Conservation (phyloP, 2,113 vertebrate genomes). For the Paralichthys olivaceus region DNA sequence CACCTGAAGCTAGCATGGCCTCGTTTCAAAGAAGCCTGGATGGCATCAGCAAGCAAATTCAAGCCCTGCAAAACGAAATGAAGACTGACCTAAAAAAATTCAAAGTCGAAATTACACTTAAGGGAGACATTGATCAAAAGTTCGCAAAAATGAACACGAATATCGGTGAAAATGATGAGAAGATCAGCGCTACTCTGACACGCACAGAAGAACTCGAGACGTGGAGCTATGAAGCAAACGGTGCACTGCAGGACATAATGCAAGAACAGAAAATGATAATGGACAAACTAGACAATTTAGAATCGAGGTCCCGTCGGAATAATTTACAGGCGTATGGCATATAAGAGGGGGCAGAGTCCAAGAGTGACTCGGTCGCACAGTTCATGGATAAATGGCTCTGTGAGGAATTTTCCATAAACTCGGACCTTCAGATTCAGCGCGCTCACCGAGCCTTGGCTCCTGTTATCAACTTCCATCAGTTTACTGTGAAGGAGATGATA, state of each 20-base stretch:
- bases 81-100: not conserved
- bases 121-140: not conserved
- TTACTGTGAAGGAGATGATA: not conserved
- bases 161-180: no score
- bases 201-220: not conserved
- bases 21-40: not conserved
- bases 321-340: no score
- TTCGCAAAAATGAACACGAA: no score
- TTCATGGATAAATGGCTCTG: constrained; percentile 13
- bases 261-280: not conserved
- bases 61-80: not conserved
- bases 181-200: not conserved
- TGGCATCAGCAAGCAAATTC: constrained; percentile 9
- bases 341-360: not conserved
- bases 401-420: not conserved
- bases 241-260: not conserved
- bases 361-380: not conserved
- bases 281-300: constrained; percentile 13
- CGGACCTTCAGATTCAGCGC: not conserved
- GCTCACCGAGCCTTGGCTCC: not conserved
- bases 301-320: not conserved
- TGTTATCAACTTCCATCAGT: not conserved
- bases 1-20: constrained; percentile 6
- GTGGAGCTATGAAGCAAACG: not conserved
- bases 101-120: not conserved